Conservation (phyloP, 2,888 invertebrate species). For the Agelastica alni region DNA sequence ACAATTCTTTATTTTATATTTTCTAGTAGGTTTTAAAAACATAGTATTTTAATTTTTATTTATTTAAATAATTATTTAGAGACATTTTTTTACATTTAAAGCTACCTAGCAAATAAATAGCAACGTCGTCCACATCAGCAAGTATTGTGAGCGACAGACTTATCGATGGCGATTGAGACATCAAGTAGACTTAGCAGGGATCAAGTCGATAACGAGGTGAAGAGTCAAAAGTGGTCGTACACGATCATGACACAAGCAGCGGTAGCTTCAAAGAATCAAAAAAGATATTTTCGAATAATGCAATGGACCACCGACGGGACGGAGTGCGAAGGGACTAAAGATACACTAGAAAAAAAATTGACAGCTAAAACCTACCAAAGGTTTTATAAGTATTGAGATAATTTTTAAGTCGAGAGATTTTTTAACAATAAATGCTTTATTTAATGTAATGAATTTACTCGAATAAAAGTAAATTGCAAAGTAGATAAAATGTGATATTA, state of each 20-base stretch:
- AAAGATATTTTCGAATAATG: constrained; percentile 19
- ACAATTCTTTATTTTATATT: no score
- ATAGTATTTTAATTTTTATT: no score
- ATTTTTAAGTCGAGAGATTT: no score
- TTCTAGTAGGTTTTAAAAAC: no score
- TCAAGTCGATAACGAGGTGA: constrained; percentile 51
- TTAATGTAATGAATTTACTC: no score
- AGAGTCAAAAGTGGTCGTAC: constrained; percentile 42
- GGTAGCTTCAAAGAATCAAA: constrained; percentile 28
- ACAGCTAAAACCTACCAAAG: neutral
- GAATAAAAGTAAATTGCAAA: no score
- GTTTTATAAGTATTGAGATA: no score
- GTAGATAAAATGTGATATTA: no score
- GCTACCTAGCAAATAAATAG: no score
- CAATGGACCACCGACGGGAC: constrained; percentile 40
- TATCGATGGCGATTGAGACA: constrained; percentile 50
- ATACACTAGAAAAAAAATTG: neutral
- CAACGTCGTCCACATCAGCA: constrained; percentile 25
- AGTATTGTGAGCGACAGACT: constrained; percentile 38
- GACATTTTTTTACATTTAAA: no score
- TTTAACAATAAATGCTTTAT: no score
- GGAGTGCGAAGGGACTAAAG: constrained; percentile 41
- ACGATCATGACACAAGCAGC: neutral
- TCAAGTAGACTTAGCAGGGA: constrained; percentile 45
- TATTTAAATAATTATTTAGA: no score